Percentiles rank a stretch among this genome's conserved stretches.
Conservation (phyloP, 2,113 vertebrate genomes). For the Thunnus maccoyii region DNA sequence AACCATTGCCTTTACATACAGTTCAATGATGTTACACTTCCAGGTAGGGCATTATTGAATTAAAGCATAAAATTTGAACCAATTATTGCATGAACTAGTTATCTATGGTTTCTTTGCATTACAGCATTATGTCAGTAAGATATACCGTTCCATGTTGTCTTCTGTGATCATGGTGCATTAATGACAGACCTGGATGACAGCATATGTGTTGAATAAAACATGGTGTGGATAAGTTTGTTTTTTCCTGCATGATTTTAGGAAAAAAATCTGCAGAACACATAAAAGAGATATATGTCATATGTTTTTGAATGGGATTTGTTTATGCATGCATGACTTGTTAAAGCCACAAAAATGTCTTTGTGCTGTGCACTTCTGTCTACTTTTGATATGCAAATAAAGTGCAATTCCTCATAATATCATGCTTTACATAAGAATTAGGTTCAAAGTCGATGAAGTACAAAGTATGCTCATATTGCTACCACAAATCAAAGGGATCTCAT, state of each 20-base stretch:
- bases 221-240: neutral
- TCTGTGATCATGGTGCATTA: neutral
- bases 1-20: neutral
- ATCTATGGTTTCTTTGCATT: neutral
- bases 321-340: no score
- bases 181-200: neutral
- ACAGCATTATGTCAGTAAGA: neutral
- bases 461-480: no score
- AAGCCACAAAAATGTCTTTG: no score
- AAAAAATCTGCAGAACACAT: no score
- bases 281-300: no score
- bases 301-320: no score
- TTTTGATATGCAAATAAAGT: neutral
- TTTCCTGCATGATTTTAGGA: no score
- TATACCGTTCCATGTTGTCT: neutral
- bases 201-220: conserved; percentile 2
- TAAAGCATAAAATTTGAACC: neutral
- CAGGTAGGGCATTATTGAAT: neutral
- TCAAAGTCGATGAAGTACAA: no score
- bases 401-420: no score
- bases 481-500: no score
- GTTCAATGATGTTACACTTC: neutral
- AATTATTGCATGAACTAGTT: neutral
- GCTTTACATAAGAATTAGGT: no score
- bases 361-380: neutral